Conservation (phyloP, 2,797 vertebrate genomes). For the Gorsachius magnificus region DNA sequence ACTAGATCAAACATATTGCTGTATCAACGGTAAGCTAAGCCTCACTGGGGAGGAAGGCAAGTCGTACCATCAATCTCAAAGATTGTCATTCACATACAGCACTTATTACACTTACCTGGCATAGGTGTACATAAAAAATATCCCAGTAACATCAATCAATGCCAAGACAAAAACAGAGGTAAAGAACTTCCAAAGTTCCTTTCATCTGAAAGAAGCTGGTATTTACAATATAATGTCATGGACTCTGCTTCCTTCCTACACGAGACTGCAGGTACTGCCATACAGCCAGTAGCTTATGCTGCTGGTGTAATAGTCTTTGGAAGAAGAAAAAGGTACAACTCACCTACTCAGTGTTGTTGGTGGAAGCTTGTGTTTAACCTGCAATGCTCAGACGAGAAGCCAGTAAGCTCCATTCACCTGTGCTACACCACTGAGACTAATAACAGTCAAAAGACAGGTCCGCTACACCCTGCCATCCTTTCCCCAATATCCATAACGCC, state of each 20-base stretch:
- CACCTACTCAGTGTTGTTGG: neutral
- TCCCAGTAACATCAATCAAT: neutral
- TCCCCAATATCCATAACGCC: neutral
- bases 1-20: slow-evolving; percentile 22
- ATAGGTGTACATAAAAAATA: neutral
- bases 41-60: neutral
- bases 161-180: neutral
- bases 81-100: neutral
- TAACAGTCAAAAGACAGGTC: neutral
- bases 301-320: accelerated
- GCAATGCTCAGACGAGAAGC: neutral
- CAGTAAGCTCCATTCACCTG: neutral
- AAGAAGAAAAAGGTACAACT: neutral
- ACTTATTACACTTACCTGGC: neutral
- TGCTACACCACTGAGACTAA: neutral
- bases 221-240: neutral
- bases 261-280: neutral
- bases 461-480: neutral
- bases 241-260: neutral
- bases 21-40: neutral
- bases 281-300: neutral
- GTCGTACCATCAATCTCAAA: neutral
- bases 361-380: neutral
- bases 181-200: neutral
- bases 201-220: neutral